phyloP scores from a whole-genome alignment of 1,140 invertebrate genomes.

The Macrobrachium rosenbergii region DNA sequence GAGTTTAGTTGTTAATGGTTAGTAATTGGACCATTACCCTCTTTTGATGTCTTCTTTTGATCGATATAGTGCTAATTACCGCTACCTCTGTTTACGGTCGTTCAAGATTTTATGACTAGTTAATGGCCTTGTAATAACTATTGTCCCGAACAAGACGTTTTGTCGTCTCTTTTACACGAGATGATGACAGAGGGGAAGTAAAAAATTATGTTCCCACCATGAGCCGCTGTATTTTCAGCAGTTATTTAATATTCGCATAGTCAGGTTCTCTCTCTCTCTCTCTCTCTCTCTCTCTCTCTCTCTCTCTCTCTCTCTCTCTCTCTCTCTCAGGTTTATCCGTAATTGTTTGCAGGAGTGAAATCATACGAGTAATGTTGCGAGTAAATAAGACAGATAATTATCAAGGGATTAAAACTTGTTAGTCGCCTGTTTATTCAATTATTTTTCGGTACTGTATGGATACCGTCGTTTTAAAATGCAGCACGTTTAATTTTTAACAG shows the following conservation, averaged over 20 bases:
- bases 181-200: too few relatives aligned
- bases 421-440: too few relatives aligned
- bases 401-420: too few relatives aligned
- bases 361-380: neutral
- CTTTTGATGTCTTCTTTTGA: conserved; percentile 5
- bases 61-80: conserved; percentile 12
- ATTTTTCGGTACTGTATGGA: too few relatives aligned
- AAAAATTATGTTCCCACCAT: too few relatives aligned
- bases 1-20: neutral
- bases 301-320: conserved; percentile 25
- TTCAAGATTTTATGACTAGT: conserved; percentile 8
- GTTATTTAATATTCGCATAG: neutral
- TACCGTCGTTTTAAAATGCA: too few relatives aligned
- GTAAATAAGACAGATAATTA: neutral
- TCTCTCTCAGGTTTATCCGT: conserved; percentile 6
- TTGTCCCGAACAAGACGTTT: too few relatives aligned
- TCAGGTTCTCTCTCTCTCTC: conserved; percentile 3
- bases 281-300: conserved; percentile 25
- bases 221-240: too few relatives aligned
- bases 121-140: neutral
- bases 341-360: neutral
- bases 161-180: too few relatives aligned
- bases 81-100: conserved; percentile 3
- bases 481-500: too few relatives aligned
- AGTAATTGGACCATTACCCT: conserved; percentile 10